phyloP scores from a whole-genome alignment of 2,797 vertebrate genomes.

The Sebastes paucispinis region DNA sequence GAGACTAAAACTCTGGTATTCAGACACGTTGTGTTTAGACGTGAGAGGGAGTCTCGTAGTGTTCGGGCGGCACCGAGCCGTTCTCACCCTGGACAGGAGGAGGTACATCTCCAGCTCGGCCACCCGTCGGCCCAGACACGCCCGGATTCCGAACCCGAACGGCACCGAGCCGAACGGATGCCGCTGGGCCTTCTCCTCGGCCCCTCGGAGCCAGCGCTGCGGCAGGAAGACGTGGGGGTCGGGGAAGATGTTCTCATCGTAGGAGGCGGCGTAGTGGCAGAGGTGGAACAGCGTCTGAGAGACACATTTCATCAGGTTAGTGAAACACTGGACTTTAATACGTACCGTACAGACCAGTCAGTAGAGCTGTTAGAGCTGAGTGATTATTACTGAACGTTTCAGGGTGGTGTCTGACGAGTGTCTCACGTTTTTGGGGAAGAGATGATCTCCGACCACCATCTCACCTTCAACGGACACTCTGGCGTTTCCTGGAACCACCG shows the following conservation, averaged over 20 bases:
- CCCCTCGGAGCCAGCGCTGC: conserved; percentile 78
- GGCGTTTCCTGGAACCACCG: conserved; percentile 84
- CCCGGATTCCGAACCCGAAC: conserved; percentile 83
- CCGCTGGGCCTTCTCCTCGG: conserved; percentile 55
- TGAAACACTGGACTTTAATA: no score
- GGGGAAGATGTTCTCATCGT: conserved; percentile 77
- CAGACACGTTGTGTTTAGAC: no score
- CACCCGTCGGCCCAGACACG: conserved; percentile 83
- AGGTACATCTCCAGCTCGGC: conserved; percentile 87
- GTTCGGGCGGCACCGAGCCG: no score
- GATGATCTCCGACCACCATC: conserved; percentile 76
- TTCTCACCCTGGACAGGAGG: conserved; percentile 76
- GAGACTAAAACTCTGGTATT: no score
- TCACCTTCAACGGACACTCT: conserved; percentile 74
- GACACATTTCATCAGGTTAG: not conserved
- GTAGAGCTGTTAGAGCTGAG: no score
- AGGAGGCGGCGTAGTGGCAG: conserved; percentile 83
- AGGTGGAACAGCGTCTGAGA: conserved; percentile 85
- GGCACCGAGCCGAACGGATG: conserved; percentile 86
- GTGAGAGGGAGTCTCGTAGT: no score
- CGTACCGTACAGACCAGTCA: no score
- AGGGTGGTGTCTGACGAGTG: no score
- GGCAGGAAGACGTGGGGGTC: conserved; percentile 76
- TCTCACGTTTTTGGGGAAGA: conserved; percentile 83
- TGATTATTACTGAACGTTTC: no score